Evolutionary conservation across 2,888 invertebrate genomes (phyloP), one percentile per base, ranked within the genome.

Genomic region (Cabera pusaria): DNA sequence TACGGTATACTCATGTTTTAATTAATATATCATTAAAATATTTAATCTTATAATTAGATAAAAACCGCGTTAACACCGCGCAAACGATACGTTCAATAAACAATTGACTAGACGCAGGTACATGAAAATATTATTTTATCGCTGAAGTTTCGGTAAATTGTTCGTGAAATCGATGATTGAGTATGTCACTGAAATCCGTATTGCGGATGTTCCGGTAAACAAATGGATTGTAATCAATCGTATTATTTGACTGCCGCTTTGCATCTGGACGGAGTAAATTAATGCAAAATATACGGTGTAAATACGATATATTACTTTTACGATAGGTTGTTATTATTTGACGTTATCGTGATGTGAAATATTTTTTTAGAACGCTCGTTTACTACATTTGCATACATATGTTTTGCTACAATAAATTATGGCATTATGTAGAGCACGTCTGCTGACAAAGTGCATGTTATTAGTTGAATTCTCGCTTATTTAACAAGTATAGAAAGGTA

Each of bases 171-270:
- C 66, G 65, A 63, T 74, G 72, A 77, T 76, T 73, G 68, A 71
- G 72, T 70, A 69, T 65, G 67, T 74, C 69, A 66, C 58, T 56
- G 56, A 57, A 67, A 59, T 40, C 58, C 59, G 62, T 66, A 63
- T 43, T 69, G 69, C 64, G 70, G 68, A 73, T 72, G 70, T 71
- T 67, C 53, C 48, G 41, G 41, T 60, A 68, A 72, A 75, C 72
- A 76, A 72, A 78, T 73, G 61, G 63, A 61, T 56, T 48, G 70
- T 72, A 71, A 77, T 79, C 72, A 77, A 73, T 75, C 62, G 64
- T 66, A 72, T 76, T 71, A 70, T 76, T 72, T 67, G 58, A 56
- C 57, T 65, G 64, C 56, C 56, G 56, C 49, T 47, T 54, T 52
- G 55, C 57, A 44, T 34, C 46, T 29, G 44, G 29, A 27, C 14